phyloP scores from a whole-genome alignment of 2,113 vertebrate genomes.

The Erythrocercus mccallii region DNA sequence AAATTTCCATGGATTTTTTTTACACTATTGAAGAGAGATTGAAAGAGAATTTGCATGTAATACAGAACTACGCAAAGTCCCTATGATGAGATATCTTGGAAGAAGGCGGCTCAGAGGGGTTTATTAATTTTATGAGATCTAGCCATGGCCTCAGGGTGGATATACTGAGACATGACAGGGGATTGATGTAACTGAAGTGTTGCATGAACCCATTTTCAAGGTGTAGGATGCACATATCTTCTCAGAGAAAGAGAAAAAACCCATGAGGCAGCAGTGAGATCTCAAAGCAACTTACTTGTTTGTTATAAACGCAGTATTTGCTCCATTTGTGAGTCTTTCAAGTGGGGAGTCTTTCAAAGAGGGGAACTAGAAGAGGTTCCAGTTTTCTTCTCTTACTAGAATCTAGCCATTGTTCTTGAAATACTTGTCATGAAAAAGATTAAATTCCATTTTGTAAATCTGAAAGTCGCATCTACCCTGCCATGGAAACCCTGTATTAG shows the following conservation, averaged over 20 bases:
- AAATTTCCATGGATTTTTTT: fast-evolving
- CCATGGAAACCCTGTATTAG: neutral
- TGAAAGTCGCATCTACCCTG: neutral
- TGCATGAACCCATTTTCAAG: neutral
- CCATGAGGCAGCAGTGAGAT: neutral
- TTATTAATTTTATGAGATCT: fast-evolving
- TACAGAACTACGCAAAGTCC: neutral
- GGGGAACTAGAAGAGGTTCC: neutral
- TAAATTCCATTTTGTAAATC: neutral
- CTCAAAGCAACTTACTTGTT: neutral
- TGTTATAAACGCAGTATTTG: neutral
- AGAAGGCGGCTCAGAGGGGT: fast-evolving
- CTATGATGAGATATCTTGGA: neutral
- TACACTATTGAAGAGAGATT: neutral
- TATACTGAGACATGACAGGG: neutral
- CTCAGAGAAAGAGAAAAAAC: neutral
- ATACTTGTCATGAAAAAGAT: neutral
- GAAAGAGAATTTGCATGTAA: neutral
- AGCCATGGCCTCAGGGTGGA: neutral
- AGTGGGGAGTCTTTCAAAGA: neutral
- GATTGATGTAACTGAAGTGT: neutral
- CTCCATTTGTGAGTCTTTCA: neutral
- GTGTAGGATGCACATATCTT: neutral
- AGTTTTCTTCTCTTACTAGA: neutral
- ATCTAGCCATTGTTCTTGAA: neutral